Conservation (phyloP, 2,797 vertebrate species). For the Sebastes steindachneri region DNA sequence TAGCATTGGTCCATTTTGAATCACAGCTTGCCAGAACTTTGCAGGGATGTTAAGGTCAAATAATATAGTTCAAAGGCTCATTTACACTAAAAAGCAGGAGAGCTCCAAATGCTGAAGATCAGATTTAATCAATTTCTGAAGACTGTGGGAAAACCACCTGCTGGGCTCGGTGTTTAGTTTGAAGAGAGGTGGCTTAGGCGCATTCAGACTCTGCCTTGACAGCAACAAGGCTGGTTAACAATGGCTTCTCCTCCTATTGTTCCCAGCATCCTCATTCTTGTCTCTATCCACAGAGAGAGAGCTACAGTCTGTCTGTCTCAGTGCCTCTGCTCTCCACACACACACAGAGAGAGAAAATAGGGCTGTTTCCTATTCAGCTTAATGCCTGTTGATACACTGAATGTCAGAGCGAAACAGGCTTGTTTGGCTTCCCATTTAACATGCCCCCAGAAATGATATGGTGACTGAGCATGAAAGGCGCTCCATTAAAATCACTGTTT, state of each 20-base stretch:
- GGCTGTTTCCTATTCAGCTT: conserved; percentile 61
- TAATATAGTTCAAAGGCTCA: not conserved
- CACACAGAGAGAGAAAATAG: conserved; percentile 40
- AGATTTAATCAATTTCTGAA: conserved; percentile 39
- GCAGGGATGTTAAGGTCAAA: conserved; percentile 5
- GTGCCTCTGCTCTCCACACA: conserved; percentile 54
- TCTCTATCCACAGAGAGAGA: conserved; percentile 51
- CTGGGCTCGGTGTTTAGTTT: conserved; percentile 42
- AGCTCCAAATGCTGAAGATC: conserved; percentile 21
- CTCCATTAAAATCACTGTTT: conserved; percentile 60
- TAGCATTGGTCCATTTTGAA: conserved; percentile 23
- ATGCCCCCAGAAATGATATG: conserved; percentile 58
- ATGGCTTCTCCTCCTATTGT: conserved; percentile 60
- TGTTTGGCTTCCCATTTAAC: conserved; percentile 63
- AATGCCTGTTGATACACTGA: conserved; percentile 66
- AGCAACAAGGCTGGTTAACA: conserved; percentile 67
- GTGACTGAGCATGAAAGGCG: conserved; percentile 53
- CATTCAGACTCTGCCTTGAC: conserved; percentile 43
- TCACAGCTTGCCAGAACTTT: conserved; percentile 10
- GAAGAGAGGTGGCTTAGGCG: conserved; percentile 30
- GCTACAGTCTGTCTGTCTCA: conserved; percentile 50
- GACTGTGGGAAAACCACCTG: conserved; percentile 41
- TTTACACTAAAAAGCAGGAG: not conserved
- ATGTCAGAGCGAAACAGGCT: conserved; percentile 56
- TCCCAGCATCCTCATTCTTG: conserved; percentile 55